Evolutionary conservation across 2,888 invertebrate species (phyloP).

Genomic region (Leptinotarsa tumamoca): DNA sequence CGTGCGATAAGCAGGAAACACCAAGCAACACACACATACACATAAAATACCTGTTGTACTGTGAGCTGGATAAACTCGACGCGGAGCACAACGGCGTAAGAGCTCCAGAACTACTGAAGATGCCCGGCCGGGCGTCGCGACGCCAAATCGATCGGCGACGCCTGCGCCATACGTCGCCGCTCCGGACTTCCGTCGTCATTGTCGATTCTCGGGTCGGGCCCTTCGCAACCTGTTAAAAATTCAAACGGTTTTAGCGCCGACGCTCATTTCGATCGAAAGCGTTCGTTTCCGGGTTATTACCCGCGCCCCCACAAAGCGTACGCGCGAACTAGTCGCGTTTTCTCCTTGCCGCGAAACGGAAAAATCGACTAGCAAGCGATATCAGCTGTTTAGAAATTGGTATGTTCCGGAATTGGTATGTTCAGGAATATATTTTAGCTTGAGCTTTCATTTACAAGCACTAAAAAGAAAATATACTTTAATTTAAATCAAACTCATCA

Average conservation of each 20-base stretch:
- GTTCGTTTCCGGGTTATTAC: constrained; percentile 6
- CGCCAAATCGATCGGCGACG: constrained; percentile 69
- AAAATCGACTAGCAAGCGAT: too few relatives aligned
- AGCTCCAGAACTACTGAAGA: constrained; percentile 67
- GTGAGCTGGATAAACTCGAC: constrained; percentile 41
- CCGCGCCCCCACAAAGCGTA: background rate
- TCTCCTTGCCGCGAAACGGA: too few relatives aligned
- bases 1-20: constrained; percentile 2
- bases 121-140: constrained; percentile 68
- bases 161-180: constrained; percentile 60
- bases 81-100: constrained; percentile 66
- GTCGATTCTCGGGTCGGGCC: constrained; percentile 5
- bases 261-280: background rate
- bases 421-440: too few relatives aligned
- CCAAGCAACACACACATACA: constrained; percentile 28
- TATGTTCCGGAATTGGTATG: too few relatives aligned
- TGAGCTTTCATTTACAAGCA: too few relatives aligned
- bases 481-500: too few relatives aligned
- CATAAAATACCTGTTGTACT: constrained; percentile 63
- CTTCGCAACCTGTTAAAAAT: constrained; percentile 20
- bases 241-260: background rate
- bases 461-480: too few relatives aligned
- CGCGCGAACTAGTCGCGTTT: too few relatives aligned
- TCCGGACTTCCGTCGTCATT: constrained; percentile 9
- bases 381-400: too few relatives aligned